A percentile compares a stretch with the other conserved stretches of the same genome.
These are phyloP conservation scores for Harpegnathos saltator DNA, from an alignment of 1,140 invertebrate genomes.

Conservation along the genomic window DNA sequence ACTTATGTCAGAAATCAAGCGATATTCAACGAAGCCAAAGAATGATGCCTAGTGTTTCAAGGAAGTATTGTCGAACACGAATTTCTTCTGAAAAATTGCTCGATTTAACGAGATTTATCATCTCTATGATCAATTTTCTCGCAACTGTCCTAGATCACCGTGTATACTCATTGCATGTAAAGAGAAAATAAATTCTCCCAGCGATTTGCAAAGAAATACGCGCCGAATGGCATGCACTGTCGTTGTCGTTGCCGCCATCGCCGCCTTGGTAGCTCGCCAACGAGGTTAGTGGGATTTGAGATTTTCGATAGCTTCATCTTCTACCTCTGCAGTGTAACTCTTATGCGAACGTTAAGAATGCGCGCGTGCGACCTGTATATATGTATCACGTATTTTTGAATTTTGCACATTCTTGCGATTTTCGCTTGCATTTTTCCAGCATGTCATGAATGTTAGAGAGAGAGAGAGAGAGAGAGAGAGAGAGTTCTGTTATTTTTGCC, in stretches of 20 bases:
- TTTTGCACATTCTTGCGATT: background rate
- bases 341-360: conserved; percentile 47
- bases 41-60: no score
- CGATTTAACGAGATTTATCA: no score
- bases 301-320: conserved; percentile 79
- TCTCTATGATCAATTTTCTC: no score
- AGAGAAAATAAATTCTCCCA: conserved; percentile 76
- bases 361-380: conserved; percentile 10
- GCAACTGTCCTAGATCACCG: no score
- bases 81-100: no score
- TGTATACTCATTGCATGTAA: conserved; percentile 67
- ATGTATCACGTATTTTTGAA: background rate
- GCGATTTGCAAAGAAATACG: conserved; percentile 71
- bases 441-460: no score
- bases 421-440: no score
- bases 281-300: conserved; percentile 81
- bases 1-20: no score
- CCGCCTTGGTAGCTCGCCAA: conserved; percentile 76
- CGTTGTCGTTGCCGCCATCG: conserved; percentile 27
- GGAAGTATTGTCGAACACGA: no score
- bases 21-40: no score
- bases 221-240: conserved; percentile 58
- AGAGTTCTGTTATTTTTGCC: no score
- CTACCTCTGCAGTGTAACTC: conserved; percentile 58
- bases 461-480: no score